phyloP scores from a whole-genome alignment of 2,797 vertebrate species.

The Coluber constrictor region DNA sequence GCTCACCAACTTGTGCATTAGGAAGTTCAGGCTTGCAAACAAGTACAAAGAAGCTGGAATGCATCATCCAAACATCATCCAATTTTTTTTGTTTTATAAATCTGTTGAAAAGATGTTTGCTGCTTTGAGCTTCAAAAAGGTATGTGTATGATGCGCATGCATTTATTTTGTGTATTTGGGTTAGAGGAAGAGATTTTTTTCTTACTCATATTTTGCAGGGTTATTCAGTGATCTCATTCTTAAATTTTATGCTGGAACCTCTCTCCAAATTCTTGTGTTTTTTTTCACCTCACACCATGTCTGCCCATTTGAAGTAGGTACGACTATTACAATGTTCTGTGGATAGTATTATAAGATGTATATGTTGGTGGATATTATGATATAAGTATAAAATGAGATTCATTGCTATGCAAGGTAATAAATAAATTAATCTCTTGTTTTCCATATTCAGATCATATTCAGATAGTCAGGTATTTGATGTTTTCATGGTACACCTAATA shows the following conservation, averaged over 20 bases:
- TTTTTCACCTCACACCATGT: rapidly evolving
- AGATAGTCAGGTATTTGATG: conserved; percentile 14
- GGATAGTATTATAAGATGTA: not conserved
- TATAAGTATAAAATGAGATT: not conserved
- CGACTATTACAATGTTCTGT: not conserved
- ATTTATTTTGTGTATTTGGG: not conserved
- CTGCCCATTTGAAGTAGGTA: not conserved
- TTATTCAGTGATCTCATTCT: not conserved
- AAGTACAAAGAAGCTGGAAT: not conserved
- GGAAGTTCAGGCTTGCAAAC: not conserved
- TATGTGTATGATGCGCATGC: not conserved
- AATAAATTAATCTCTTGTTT: conserved; percentile 32
- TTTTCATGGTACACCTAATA: conserved; percentile 10
- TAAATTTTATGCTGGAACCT: not conserved
- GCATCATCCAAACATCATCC: not conserved
- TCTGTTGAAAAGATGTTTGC: not conserved
- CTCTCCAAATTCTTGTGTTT: not conserved
- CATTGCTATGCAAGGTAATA: not conserved
- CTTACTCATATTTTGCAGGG: not conserved
- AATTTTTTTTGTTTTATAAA: not conserved
- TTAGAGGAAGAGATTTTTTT: not conserved
- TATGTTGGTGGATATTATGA: conserved; percentile 16
- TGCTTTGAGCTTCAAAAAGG: not conserved
- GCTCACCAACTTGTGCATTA: not conserved
- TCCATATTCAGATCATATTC: not conserved